phyloP scores from a whole-genome alignment of 2,888 invertebrate genomes.

The Sicus ferrugineus region DNA sequence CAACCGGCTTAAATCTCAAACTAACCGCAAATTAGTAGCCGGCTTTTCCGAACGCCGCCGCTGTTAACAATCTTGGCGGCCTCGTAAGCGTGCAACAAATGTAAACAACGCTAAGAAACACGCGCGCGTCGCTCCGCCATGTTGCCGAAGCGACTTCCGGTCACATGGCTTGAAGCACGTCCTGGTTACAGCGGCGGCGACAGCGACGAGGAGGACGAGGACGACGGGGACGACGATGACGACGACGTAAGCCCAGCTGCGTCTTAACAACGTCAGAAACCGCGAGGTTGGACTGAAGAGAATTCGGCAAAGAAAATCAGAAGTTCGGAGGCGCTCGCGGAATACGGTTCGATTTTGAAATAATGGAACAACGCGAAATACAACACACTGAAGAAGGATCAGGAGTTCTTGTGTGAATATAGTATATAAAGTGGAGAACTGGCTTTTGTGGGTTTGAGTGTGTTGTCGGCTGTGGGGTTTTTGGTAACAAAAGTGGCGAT shows the following conservation, averaged over 20 bases:
- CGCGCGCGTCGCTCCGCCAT: slow-evolving; percentile 51
- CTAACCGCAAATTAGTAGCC: background rate
- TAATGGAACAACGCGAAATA: slow-evolving; percentile 28
- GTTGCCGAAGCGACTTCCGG: slow-evolving; percentile 55
- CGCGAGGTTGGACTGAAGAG: slow-evolving; percentile 13
- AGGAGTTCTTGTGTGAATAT: slow-evolving; percentile 40
- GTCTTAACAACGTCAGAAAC: slow-evolving; percentile 19
- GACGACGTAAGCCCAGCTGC: background rate
- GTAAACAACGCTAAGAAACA: slow-evolving; percentile 50
- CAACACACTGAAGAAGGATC: slow-evolving; percentile 37
- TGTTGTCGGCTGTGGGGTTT: slow-evolving; percentile 42
- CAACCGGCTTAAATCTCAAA: background rate
- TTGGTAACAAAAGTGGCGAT: slow-evolving; percentile 33
- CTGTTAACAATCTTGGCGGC: background rate
- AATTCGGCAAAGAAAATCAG: slow-evolving; percentile 52
- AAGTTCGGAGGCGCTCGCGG: slow-evolving; percentile 61
- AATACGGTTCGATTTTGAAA: slow-evolving; percentile 56
- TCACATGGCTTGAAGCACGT: slow-evolving; percentile 40
- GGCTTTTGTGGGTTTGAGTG: slow-evolving; percentile 17
- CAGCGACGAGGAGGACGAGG: background rate
- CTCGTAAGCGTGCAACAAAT: slow-evolving; percentile 38
- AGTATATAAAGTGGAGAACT: slow-evolving; percentile 18
- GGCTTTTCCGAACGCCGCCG: background rate
- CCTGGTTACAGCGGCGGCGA: slow-evolving; percentile 27
- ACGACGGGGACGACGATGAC: background rate